These are phyloP conservation scores for Stegastes partitus DNA, from an alignment of 2,113 vertebrate genomes.

Conservation along the genomic window DNA sequence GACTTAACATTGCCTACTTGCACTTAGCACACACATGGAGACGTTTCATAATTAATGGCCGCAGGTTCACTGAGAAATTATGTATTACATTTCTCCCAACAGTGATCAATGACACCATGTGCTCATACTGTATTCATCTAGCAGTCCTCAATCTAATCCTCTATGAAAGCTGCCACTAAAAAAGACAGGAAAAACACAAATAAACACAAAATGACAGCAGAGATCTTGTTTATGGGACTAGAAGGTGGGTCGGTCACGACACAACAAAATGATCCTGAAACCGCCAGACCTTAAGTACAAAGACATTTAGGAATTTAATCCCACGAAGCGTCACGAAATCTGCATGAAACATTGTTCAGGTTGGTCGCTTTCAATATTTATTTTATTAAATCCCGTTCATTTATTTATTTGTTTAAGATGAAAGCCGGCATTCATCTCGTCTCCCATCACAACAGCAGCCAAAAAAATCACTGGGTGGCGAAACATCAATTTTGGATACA, in stretches of 20 bases:
- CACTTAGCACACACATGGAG: not conserved
- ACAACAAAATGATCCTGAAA: not conserved
- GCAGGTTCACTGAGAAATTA: conserved; percentile 15
- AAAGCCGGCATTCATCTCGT: conserved; percentile 45
- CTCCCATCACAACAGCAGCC: conserved; percentile 22
- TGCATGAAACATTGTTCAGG: conserved; percentile 1
- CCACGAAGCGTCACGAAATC: not conserved
- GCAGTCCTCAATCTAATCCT: conserved; percentile 6
- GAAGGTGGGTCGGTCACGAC: not conserved
- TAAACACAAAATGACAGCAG: not conserved
- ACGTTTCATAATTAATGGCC: conserved; percentile 11
- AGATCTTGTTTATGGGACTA: not conserved
- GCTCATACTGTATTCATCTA: not conserved
- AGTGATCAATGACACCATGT: not conserved
- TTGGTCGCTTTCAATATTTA: conserved; percentile 14
- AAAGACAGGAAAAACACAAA: not conserved
- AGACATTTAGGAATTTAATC: not conserved
- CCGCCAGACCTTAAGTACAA: too few relatives aligned
- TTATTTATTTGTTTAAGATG: conserved; percentile 24
- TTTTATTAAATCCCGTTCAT: conserved; percentile 1
- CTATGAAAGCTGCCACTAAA: conserved; percentile 6
- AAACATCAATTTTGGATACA: conserved; percentile 40
- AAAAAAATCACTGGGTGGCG: conserved; percentile 32
- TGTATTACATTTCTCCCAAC: conserved; percentile 15
- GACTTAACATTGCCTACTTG: not conserved